Evolutionary conservation across 37 sponge, comb jelly and placozoan genomes (phyloP).

Genomic region (Eunapius fragilis): DNA sequence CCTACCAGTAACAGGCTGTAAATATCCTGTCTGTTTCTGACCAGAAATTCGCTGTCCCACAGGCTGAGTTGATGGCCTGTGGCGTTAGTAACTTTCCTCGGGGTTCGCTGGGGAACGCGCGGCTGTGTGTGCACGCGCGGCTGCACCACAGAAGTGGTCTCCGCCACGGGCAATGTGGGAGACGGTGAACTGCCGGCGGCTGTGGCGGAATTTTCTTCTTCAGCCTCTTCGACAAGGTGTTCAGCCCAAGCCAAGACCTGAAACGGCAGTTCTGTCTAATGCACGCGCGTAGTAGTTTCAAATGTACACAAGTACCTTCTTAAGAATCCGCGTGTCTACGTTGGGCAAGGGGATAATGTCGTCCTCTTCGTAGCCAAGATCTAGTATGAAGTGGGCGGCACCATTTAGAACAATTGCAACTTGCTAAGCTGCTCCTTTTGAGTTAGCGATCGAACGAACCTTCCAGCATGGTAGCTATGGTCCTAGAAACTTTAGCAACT

Average conservation of each 20-base stretch:
- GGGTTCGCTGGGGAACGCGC: slow-evolving; percentile 41
- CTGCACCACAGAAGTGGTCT: slow-evolving; percentile 6
- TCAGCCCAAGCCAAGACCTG: slow-evolving; percentile 60
- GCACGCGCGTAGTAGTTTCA: too few relatives aligned
- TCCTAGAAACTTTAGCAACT: slow-evolving; percentile 49
- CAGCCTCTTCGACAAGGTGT: slow-evolving; percentile 15
- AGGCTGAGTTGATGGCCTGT: slow-evolving; percentile 39
- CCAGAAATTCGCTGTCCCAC: slow-evolving; percentile 64
- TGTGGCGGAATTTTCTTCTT: background rate
- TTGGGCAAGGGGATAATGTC: slow-evolving; percentile 71
- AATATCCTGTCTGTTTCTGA: slow-evolving; percentile 48
- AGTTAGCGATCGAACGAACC: slow-evolving; percentile 18
- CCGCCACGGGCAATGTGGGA: background rate
- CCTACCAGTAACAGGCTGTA: slow-evolving; percentile 63
- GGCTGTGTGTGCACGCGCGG: slow-evolving; percentile 23
- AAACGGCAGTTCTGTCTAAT: too few relatives aligned
- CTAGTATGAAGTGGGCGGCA: background rate
- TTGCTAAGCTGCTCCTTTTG: background rate
- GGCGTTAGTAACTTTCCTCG: slow-evolving; percentile 6
- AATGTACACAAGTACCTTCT: slow-evolving; percentile 50
- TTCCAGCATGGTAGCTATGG: slow-evolving; percentile 55
- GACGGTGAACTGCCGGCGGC: background rate
- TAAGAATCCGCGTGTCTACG: slow-evolving; percentile 44
- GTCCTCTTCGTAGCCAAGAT: slow-evolving; percentile 36
- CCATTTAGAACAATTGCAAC: background rate